Base-by-base conservation (phyloP, 2,797 vertebrate genomes). In the Rhinatrema bivittatum region DNA sequence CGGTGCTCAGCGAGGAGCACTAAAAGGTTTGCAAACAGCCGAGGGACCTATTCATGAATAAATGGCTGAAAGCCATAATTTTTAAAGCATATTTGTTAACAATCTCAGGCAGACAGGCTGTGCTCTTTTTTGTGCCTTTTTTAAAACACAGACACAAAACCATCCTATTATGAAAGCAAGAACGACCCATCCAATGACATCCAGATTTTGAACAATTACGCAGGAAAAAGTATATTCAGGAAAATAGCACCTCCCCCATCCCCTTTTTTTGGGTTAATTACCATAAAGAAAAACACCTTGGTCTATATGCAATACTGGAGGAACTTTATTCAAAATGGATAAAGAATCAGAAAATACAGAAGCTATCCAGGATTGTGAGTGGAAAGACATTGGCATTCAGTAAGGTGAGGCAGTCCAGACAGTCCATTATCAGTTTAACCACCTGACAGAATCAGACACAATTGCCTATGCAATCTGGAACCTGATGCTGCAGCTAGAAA, bases 391-490 rank as follows among this genome's bases (percentile, higher is more conserved):
- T 63, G 62, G 44, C 60, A 68, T 75, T 73, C 56, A 39, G 39
- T 46, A 59, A 45, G 39, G 29, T 34, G 47, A 41, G 24, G 15
- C 42, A 50, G 36, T 13, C 5, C 36, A 56, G 56, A 48, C 39
- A 65, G 44, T 50, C 42, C 40, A 46, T 70, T 64, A 68, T 56
- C 56, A 45, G 52, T 57, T 69, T 67, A 76, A 59, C 63, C 62
- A 54, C 33, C 15, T 49, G 63, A 66, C 49, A 46, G 57, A 50
- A 49, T 64, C 39, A 33, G 58, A 65, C 46, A 58, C 46, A 60
- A 63, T 38, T 39, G 58, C 49, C 37, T 43, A 60, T 58, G 53
- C 44, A 52, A 42, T 48, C 43, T 49, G 46, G 36, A 54, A 32
- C 39, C 57, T 65, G 56, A 60, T 39, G 48, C 36, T 50, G 2